A percentile compares a stretch with the other conserved stretches of the same genome.
phyloP scores from a whole-genome alignment of 2,797 vertebrate species.

The Pelodytes ibericus region DNA sequence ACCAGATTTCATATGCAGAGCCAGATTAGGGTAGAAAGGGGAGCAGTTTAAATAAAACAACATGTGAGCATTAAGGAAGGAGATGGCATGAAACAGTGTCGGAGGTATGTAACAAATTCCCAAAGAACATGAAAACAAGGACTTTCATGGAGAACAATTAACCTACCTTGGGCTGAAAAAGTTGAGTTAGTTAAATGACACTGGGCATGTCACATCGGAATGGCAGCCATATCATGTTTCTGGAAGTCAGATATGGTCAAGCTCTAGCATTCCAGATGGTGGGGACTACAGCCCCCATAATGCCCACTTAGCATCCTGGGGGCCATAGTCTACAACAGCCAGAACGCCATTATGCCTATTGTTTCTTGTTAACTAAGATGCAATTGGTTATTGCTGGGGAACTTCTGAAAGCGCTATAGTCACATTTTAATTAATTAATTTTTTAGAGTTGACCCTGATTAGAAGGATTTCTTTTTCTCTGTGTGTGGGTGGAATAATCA shows the following conservation, averaged over 20 bases:
- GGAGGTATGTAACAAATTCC: neutral
- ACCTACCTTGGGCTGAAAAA: conserved; percentile 10
- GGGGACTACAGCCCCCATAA: neutral
- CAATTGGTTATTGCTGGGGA: too few species aligned
- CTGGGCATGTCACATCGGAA: neutral
- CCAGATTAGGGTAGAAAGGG: neutral
- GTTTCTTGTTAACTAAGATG: too few species aligned
- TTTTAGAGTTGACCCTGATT: too few species aligned
- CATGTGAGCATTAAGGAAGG: neutral
- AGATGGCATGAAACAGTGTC: neutral
- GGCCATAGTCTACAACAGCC: neutral
- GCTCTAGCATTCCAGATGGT: neutral
- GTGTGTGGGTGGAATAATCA: too few species aligned
- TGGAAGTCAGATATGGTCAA: too few species aligned
- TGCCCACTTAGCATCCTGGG: neutral
- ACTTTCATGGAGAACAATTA: neutral
- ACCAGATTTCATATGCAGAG: neutral
- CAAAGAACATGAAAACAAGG: neutral
- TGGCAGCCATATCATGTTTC: neutral
- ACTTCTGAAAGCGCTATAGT: too few species aligned
- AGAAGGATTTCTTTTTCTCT: too few species aligned
- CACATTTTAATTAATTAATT: too few species aligned
- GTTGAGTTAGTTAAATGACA: neutral
- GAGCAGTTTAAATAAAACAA: neutral
- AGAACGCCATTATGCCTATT: neutral